Percentiles rank a stretch among this genome's conserved stretches.
phyloP scores from a whole-genome alignment of 2,888 invertebrate species.

The Trissolcus japonicus region DNA sequence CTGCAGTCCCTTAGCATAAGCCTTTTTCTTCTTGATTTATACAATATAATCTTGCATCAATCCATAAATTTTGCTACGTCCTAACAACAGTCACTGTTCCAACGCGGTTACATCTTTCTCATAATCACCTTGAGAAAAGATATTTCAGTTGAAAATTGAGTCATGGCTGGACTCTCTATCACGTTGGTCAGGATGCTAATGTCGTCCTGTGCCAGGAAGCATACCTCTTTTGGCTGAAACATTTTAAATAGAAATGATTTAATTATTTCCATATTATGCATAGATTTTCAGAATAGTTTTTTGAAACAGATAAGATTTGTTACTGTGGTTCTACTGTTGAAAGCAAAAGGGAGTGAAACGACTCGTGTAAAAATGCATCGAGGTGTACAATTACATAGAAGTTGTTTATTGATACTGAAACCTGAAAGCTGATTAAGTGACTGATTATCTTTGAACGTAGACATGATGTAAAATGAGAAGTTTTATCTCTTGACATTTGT shows the following conservation, averaged over 20 bases:
- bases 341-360: no score
- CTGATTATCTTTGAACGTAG: constrained; percentile 1
- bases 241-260: constrained; percentile 13
- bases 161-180: constrained; percentile 63
- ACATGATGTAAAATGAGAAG: no score
- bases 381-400: no score
- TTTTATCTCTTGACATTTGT: no score
- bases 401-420: neutral
- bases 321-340: no score
- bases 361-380: no score
- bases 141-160: constrained; percentile 41
- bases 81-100: constrained; percentile 20
- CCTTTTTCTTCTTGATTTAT: constrained; percentile 29
- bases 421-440: constrained; percentile 6
- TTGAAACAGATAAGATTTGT: no score
- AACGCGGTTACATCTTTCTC: constrained; percentile 25
- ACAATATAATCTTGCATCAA: constrained; percentile 31
- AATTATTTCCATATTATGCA: no score
- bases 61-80: constrained; percentile 35
- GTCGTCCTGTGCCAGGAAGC: constrained; percentile 73
- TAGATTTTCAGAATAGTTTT: no score
- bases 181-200: constrained; percentile 71
- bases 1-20: constrained; percentile 43
- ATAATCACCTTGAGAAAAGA: constrained; percentile 31
- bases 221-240: constrained; percentile 64